Evolutionary conservation across 2,888 invertebrate species (phyloP), one percentile per base, ranked within the genome.

Genomic region (Drosophila lacicola): DNA sequence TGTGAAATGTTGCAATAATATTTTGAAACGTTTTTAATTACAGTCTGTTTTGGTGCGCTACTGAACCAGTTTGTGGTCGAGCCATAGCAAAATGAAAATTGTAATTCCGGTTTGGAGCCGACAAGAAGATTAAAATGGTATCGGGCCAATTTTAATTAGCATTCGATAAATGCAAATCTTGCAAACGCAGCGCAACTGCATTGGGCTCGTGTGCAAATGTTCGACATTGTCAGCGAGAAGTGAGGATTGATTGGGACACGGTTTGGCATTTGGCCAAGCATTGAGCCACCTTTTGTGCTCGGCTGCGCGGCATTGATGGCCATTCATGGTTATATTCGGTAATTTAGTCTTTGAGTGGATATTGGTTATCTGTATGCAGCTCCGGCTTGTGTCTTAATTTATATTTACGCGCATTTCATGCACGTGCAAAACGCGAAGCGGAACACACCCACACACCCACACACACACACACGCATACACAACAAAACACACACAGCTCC

Each of bases 391-490:
- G 19, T 25, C 14, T 57, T 74, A 70, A 74, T 75, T 66, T 75
- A 57, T 66, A 74, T 70, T 75, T 75, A 74, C 60, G 71, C 57
- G 66, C 70, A 61, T 61, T 61, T 61, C 49, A 60, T 42, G 70
- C 66, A 70, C 75, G 75, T 74, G 56, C 70, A 47, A 13, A 73
- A 29, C 29, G 29, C 8, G 29, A 29, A 25, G 21, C 21, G 21
- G 21, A 21, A 25, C 3, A 29, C 3, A 29, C 11, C 11, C 4
- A 33, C 29, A 29, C 2, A 29, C 34, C 36, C 19, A 36, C 8
- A 19, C 4, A 34, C 25, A 25, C 25, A 39, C 14, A 37, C 8
- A 29, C 17, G 17, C 17, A 17, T 17, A 29, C 29, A 29, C 8
- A 29, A 29, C 29, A 29, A 29, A 21, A 11, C 11, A 39, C 8